A percentile compares a stretch with the other conserved stretches of the same genome.
Evolutionary conservation across 2,113 vertebrate genomes (phyloP).

Genomic region (Parus major): DNA sequence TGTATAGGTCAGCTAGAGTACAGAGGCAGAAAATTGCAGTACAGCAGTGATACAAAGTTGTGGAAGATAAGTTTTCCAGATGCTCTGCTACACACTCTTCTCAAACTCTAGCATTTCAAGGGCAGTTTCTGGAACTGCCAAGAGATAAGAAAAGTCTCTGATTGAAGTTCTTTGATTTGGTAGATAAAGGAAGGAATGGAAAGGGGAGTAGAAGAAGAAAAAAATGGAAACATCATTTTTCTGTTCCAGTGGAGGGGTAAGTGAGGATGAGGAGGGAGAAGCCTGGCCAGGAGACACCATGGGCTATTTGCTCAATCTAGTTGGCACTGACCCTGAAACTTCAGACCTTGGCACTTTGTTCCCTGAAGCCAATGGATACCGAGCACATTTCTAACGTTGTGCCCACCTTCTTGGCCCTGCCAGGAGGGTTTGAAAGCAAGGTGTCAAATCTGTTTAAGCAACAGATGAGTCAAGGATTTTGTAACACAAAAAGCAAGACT

Average conservation of each 20-base stretch:
- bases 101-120: neutral
- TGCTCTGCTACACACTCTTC: neutral
- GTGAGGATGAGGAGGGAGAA: neutral
- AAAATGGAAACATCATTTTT: neutral
- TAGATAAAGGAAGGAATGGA: neutral
- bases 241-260: neutral
- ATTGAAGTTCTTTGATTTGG: neutral
- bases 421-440: neutral
- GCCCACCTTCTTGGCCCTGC: neutral
- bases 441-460: neutral
- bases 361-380: neutral
- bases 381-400: neutral
- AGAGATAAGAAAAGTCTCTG: neutral
- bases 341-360: neutral
- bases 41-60: neutral
- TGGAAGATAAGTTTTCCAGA: slow-evolving; percentile 12
- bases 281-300: neutral
- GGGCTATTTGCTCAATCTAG: neutral
- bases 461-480: neutral
- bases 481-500: neutral
- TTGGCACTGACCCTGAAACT: neutral
- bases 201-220: neutral
- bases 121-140: neutral
- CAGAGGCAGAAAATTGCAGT: slow-evolving; percentile 41
- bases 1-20: slow-evolving; percentile 41